Evolutionary conservation across 2,888 invertebrate genomes (phyloP).

Genomic region (Pristionchus exspectatus): DNA sequence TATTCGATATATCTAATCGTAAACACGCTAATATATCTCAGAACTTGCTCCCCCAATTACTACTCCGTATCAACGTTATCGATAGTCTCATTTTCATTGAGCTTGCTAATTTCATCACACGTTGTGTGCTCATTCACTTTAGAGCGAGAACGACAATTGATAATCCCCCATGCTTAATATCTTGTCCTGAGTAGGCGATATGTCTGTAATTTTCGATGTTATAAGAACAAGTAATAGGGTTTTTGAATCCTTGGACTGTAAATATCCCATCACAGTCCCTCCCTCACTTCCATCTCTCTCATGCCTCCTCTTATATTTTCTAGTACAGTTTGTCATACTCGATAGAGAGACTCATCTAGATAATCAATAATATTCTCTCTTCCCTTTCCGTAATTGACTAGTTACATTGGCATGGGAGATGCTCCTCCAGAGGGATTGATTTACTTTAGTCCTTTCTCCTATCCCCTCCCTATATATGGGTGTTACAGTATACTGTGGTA

Average conservation of each 20-base stretch:
- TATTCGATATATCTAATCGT: constrained; percentile 10
- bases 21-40: neutral
- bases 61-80: neutral
- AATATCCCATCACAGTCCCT: neutral
- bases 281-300: neutral
- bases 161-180: constrained; percentile 1
- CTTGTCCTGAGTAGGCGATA: neutral
- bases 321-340: constrained; percentile 31
- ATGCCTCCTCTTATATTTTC: neutral
- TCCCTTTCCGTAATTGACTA: constrained; percentile 24
- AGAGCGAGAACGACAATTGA: neutral
- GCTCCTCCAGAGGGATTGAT: neutral
- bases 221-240: neutral
- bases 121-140: neutral
- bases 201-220: constrained; percentile 36
- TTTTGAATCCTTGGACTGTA: neutral
- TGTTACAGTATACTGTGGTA: constrained; percentile 29
- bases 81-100: neutral
- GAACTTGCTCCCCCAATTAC: neutral
- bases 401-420: neutral
- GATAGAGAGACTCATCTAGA: neutral
- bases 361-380: neutral
- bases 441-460: neutral
- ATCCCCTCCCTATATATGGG: neutral
- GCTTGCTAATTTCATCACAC: neutral